Conservation (phyloP, 2,113 vertebrate genomes). For the Gadus macrocephalus region DNA sequence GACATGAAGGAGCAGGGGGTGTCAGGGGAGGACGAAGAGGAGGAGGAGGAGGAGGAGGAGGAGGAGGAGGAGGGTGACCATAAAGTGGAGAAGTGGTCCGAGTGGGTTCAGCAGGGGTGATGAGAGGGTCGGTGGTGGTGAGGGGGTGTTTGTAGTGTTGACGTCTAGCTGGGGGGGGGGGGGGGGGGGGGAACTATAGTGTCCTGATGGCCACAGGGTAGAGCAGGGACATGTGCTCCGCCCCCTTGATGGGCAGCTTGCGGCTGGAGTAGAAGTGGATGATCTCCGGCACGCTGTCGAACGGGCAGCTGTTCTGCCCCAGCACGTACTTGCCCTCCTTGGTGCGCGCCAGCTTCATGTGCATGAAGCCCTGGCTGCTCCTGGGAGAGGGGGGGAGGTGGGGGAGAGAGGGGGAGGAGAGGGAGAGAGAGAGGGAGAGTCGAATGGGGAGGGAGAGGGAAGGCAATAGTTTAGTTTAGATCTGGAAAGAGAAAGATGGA, state of each 20-base stretch:
- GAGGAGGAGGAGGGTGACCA: no score
- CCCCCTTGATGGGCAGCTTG: constrained; percentile 98
- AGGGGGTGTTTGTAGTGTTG: neutral
- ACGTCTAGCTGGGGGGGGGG: neutral
- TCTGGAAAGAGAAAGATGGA: no score
- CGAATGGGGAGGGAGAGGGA: no score
- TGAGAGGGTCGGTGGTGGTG: constrained; percentile 12
- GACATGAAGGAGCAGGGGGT: no score
- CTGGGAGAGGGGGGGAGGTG: constrained; percentile 58
- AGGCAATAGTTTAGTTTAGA: no score
- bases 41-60: no score
- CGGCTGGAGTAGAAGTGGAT: constrained; percentile 96
- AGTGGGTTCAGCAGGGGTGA: constrained; percentile 28
- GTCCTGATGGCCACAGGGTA: constrained; percentile 96
- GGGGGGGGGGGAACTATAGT: constrained; percentile 71
- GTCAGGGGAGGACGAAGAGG: no score
- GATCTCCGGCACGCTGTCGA: constrained; percentile 93
- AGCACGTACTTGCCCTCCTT: constrained; percentile 95
- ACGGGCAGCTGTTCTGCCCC: constrained; percentile 95
- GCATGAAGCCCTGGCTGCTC: constrained; percentile 99
- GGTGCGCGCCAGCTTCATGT: constrained; percentile 94
- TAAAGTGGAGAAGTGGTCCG: constrained; percentile 4
- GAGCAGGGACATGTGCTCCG: constrained; percentile 96
- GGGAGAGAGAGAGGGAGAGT: no score
- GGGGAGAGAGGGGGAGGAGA: neutral